These are phyloP conservation scores for Cecropterus lyciades DNA, from an alignment of 1,140 invertebrate species.

Conservation along the genomic window DNA sequence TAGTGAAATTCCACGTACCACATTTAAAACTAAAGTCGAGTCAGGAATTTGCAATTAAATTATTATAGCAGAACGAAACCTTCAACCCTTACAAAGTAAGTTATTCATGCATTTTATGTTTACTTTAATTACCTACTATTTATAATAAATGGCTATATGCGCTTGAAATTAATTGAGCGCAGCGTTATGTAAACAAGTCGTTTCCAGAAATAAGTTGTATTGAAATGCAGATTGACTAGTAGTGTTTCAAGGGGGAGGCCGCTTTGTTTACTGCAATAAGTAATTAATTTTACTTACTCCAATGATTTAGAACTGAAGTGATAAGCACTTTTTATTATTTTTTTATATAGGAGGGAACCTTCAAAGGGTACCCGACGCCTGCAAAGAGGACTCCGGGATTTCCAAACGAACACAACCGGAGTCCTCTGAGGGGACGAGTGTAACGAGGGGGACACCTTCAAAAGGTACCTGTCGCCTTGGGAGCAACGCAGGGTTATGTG, in stretches of 20 bases:
- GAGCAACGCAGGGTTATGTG: too few species aligned
- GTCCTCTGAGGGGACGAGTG: too few species aligned
- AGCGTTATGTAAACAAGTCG: not conserved
- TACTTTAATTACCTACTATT: not conserved
- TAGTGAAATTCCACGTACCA: conserved; percentile 1
- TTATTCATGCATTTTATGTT: not conserved
- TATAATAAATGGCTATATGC: not conserved
- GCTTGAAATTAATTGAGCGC: not conserved
- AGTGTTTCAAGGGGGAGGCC: not conserved
- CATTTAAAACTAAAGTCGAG: not conserved
- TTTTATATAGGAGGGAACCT: too few species aligned
- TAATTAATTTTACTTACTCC: not conserved
- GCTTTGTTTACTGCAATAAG: not conserved
- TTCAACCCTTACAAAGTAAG: not conserved
- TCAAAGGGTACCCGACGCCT: too few species aligned
- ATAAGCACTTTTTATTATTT: too few species aligned
- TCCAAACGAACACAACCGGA: too few species aligned
- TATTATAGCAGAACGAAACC: not conserved
- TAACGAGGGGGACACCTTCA: too few species aligned
- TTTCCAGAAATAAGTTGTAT: not conserved
- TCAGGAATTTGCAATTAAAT: conserved; percentile 8
- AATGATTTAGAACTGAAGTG: too few species aligned
- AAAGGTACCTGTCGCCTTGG: too few species aligned
- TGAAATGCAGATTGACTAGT: not conserved
- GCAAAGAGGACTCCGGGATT: too few species aligned